Percentiles rank a stretch among this genome's conserved stretches.
These are phyloP conservation scores for Darevskia nairensis DNA, from an alignment of 2,797 vertebrate species.

Conservation along the genomic window DNA sequence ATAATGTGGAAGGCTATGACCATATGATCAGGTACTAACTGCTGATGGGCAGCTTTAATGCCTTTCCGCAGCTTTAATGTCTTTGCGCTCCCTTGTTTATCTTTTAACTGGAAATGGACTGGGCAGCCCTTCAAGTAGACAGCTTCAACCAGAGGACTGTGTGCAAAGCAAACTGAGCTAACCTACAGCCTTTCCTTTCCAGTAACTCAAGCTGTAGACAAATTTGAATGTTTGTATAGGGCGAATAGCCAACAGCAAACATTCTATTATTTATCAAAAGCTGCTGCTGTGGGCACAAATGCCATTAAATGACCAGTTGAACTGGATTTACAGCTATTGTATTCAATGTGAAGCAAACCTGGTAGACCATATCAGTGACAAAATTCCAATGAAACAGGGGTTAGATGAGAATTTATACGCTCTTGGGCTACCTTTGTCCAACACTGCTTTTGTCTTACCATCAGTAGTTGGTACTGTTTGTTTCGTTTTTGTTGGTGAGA, in stretches of 20 bases:
- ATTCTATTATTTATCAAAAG: constrained; percentile 9
- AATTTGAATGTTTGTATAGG: constrained; percentile 26
- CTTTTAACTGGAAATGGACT: too few relatives aligned
- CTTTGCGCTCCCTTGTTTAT: too few relatives aligned
- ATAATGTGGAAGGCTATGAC: too few relatives aligned
- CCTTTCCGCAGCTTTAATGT: too few relatives aligned
- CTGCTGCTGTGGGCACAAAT: constrained; percentile 32
- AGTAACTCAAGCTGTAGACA: not conserved
- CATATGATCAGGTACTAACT: too few relatives aligned
- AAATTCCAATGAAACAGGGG: not conserved
- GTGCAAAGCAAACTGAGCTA: too few relatives aligned
- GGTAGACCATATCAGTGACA: not conserved
- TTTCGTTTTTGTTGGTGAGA: not conserved
- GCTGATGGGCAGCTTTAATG: too few relatives aligned
- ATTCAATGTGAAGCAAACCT: constrained; percentile 32
- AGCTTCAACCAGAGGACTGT: too few relatives aligned
- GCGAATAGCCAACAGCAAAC: not conserved
- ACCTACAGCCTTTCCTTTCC: too few relatives aligned
- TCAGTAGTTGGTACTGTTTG: too few relatives aligned
- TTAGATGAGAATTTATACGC: not conserved
- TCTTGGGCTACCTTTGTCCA: not conserved
- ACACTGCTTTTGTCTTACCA: not conserved
- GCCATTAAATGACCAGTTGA: constrained; percentile 46
- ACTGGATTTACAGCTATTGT: constrained; percentile 57
- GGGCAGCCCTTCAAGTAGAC: too few relatives aligned